These are phyloP conservation scores for Oxyscelio sp. DNA, from an alignment of 2,888 invertebrate species.

Conservation along the genomic window DNA sequence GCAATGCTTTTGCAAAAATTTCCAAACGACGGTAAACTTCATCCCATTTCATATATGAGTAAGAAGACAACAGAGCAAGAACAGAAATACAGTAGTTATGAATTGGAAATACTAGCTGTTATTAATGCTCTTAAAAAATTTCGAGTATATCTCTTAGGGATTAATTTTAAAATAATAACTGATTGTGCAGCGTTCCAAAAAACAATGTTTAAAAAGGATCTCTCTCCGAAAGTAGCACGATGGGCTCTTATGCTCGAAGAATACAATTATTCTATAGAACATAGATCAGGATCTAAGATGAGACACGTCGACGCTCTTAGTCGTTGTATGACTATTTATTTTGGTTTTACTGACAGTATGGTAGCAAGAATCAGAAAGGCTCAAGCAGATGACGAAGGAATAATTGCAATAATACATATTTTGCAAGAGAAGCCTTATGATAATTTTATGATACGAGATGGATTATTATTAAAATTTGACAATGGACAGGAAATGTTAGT, in stretches of 20 bases:
- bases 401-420: slow-evolving; percentile 6
- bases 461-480: slow-evolving; percentile 23
- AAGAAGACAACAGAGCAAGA: too few species aligned
- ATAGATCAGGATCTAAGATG: slow-evolving; percentile 43
- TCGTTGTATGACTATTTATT: neutral
- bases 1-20: too few species aligned
- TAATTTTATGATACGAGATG: slow-evolving; percentile 25
- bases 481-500: slow-evolving; percentile 23
- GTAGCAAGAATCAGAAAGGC: slow-evolving; percentile 7
- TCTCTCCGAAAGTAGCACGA: slow-evolving; percentile 38
- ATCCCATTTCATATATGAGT: too few species aligned
- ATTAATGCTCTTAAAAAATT: slow-evolving; percentile 63
- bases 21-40: too few species aligned
- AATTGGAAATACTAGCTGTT: slow-evolving; percentile 76
- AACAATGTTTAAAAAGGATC: slow-evolving; percentile 54
- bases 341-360: neutral
- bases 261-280: slow-evolving; percentile 36
- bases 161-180: slow-evolving; percentile 56
- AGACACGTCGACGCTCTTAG: slow-evolving; percentile 60
- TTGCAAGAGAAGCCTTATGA: slow-evolving; percentile 25
- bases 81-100: too few species aligned
- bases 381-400: slow-evolving; percentile 41
- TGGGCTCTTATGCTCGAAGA: slow-evolving; percentile 52
- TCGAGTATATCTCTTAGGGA: too few species aligned
- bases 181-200: slow-evolving; percentile 60